phyloP scores from a whole-genome alignment of 2,113 vertebrate genomes.

The Eulacestoma nigropectus region DNA sequence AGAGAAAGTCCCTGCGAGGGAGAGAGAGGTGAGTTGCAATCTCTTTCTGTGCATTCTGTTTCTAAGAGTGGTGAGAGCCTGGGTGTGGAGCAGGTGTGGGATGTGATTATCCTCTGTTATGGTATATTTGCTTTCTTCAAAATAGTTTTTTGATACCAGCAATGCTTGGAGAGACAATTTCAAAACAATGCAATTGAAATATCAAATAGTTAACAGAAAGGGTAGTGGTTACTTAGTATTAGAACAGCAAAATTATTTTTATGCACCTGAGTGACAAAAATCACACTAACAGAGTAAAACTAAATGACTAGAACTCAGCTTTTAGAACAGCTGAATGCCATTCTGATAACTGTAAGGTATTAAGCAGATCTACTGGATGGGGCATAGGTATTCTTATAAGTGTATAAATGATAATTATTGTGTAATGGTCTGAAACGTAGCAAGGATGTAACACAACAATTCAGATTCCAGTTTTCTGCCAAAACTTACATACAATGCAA shows the following conservation, averaged over 20 bases:
- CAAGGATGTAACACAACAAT: background rate
- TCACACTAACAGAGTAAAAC: background rate
- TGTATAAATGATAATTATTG: background rate
- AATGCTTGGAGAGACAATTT: background rate
- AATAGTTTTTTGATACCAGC: background rate
- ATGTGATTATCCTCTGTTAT: background rate
- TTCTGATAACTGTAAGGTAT: background rate
- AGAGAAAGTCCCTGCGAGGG: background rate
- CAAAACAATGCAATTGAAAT: background rate
- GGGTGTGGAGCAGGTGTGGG: background rate
- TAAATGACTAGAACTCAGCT: background rate
- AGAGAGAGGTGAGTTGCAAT: background rate
- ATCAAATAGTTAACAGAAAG: background rate
- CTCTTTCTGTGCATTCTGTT: background rate
- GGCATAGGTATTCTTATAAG: background rate
- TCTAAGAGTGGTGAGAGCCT: background rate
- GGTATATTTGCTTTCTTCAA: background rate
- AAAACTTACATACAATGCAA: background rate
- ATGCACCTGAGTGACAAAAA: background rate
- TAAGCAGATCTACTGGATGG: background rate
- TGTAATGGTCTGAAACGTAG: background rate
- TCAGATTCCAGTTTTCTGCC: background rate
- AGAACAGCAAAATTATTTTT: background rate
- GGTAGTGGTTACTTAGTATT: background rate
- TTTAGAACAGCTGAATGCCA: background rate